A percentile compares a stretch with the other conserved stretches of the same genome.
Conservation (phyloP, 2,797 vertebrate species). For the Serranus cabrilla region DNA sequence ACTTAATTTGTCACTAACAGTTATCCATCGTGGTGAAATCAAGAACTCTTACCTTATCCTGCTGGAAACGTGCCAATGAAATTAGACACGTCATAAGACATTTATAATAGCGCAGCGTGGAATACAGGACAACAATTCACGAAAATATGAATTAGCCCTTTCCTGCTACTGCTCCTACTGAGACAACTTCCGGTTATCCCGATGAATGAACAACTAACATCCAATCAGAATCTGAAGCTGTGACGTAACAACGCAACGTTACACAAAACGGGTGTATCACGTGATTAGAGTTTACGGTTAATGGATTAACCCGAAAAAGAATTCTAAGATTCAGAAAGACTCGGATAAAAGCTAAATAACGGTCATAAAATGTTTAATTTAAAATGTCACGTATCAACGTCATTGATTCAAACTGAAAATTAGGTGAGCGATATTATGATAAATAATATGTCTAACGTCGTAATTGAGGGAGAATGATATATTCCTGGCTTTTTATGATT, state of each 20-base stretch:
- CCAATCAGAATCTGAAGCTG: constrained; percentile 49
- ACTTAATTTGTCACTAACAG: not conserved
- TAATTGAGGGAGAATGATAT: not conserved
- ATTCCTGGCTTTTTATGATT: too few species aligned
- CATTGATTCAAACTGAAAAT: not conserved
- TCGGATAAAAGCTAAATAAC: too few species aligned
- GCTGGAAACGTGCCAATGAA: not conserved
- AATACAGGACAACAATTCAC: not conserved
- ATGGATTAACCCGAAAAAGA: not conserved
- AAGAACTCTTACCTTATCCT: constrained; percentile 39
- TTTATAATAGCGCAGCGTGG: not conserved
- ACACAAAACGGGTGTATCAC: constrained; percentile 14
- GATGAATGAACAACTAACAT: constrained; percentile 27
- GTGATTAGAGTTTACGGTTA: not conserved
- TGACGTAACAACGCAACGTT: constrained; percentile 58
- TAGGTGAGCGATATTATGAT: not conserved
- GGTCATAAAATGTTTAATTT: too few species aligned
- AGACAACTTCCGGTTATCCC: constrained; percentile 56
- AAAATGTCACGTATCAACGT: too few species aligned
- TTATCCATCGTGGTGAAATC: not conserved
- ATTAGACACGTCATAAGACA: not conserved
- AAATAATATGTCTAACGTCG: not conserved
- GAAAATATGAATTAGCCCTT: constrained; percentile 12
- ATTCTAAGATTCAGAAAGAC: not conserved
- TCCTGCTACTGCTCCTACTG: not conserved